Evolutionary conservation across 2,113 vertebrate species (phyloP), one percentile per base, ranked within the genome.

Genomic region (Oxyruncus cristatus): DNA sequence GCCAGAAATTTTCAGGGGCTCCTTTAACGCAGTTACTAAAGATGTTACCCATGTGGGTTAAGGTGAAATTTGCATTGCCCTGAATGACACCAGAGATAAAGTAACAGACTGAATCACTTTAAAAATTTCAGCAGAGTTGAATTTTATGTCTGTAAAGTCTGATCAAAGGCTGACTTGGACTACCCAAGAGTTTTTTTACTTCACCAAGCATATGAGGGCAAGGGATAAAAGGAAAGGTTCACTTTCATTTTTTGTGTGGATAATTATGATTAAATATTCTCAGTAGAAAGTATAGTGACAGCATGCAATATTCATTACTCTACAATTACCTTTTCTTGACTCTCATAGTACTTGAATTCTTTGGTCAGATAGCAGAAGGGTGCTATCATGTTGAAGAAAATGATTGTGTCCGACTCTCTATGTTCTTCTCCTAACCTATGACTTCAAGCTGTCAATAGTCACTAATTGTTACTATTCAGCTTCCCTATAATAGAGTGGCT

Each of bases 201-300:
- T 89, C 42, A 50, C 21, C 17, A 46, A 74, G 19, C 2, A 16
- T 42, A 91, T 39, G 39, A 88, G 59, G 53, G n/a, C 58, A 89
- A 75, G 6, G 26, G 61, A 87, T 96, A 75, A 92, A 94, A 88
- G 21, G 33, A 67, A 87, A 89, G 30, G 49, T 66, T 85, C 32
- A 16, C 53, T 91, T 87, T 70, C 6, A 49, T 52, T 92, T 95
- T 75, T 89, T 3, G 65, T 75, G 75, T 19, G 20, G 47, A 67
- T 83, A 85, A 85, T 85, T 95, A 88, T 12, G 28, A 46, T 89
- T 91, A 89, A 92, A 91, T 89, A 92, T 74, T 82, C 70, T 76
- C 58, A 50, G 41, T 46, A 79, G 37, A 49, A 92, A 66, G 26
- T 46, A 61, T 12, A 72, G 42, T 44, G 62, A 66, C 20, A 83